phyloP scores from a whole-genome alignment of 2,113 vertebrate species.

The Poecilia latipinna region DNA sequence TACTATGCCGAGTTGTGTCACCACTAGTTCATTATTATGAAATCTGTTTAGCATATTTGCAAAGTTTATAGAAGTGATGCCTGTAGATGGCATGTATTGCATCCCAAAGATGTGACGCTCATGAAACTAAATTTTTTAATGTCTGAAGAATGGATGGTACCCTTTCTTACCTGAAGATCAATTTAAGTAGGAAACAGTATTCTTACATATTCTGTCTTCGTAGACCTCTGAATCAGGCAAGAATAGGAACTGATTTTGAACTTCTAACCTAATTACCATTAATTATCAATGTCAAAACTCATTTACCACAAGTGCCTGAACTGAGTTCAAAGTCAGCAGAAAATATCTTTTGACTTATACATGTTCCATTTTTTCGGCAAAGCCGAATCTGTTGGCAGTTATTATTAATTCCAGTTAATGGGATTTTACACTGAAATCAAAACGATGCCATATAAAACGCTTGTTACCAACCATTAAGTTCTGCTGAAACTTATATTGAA shows the following conservation, averaged over 20 bases:
- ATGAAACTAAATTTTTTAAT: not conserved
- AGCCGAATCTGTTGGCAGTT: not conserved
- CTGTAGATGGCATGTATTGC: too few species aligned
- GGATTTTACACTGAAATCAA: not conserved
- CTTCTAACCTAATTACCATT: not conserved
- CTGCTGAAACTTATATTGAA: not conserved
- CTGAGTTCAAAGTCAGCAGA: constrained; percentile 53
- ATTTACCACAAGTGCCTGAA: constrained; percentile 83
- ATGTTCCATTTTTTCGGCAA: not conserved
- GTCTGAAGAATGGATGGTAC: not conserved
- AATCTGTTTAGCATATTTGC: too few species aligned
- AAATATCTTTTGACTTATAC: constrained; percentile 27
- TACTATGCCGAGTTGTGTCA: not conserved
- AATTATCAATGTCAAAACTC: constrained; percentile 48
- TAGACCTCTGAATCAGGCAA: not conserved
- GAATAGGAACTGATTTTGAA: not conserved
- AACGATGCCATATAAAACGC: too few species aligned
- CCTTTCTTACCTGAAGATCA: not conserved
- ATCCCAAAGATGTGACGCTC: not conserved
- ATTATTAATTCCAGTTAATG: not conserved
- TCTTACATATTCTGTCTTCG: not conserved
- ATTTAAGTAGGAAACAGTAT: not conserved
- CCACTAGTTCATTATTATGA: too few species aligned
- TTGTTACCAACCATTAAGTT: not conserved
- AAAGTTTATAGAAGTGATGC: too few species aligned